A percentile compares a stretch with the other conserved stretches of the same genome.
These are phyloP conservation scores for Peucedramus taeniatus DNA, from an alignment of 2,113 vertebrate species.

Conservation along the genomic window DNA sequence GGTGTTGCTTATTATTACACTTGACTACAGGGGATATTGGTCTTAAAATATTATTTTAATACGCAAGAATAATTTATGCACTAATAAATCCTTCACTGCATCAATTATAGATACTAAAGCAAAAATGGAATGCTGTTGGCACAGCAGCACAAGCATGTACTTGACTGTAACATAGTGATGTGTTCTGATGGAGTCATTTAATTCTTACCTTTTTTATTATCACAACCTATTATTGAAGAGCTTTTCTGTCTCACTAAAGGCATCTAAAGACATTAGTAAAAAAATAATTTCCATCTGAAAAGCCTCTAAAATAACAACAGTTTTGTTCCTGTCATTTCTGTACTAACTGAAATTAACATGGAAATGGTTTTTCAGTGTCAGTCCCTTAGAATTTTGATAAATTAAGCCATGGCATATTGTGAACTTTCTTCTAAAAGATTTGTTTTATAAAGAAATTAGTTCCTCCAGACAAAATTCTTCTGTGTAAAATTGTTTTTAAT, in stretches of 20 bases:
- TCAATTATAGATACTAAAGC: neutral
- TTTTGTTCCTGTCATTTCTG: neutral
- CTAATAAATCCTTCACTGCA: neutral
- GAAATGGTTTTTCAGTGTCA: neutral
- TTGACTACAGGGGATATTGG: neutral
- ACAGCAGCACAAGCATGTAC: neutral
- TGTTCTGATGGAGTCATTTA: neutral
- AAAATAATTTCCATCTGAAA: neutral
- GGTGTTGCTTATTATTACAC: neutral
- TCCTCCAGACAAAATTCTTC: neutral
- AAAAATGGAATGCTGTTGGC: neutral
- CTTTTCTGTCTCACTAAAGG: neutral
- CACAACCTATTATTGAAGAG: neutral
- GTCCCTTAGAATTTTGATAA: neutral
- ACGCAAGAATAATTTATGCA: neutral
- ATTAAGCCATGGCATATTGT: neutral
- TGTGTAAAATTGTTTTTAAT: constrained; percentile 6
- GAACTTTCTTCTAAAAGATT: neutral
- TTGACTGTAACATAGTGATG: neutral
- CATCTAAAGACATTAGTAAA: neutral
- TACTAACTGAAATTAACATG: neutral
- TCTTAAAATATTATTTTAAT: neutral
- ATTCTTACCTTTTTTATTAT: neutral
- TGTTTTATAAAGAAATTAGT: neutral
- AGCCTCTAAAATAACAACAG: neutral